Base-by-base conservation (phyloP, 2,113 vertebrate genomes). In the Spheniscus mendiculus region DNA sequence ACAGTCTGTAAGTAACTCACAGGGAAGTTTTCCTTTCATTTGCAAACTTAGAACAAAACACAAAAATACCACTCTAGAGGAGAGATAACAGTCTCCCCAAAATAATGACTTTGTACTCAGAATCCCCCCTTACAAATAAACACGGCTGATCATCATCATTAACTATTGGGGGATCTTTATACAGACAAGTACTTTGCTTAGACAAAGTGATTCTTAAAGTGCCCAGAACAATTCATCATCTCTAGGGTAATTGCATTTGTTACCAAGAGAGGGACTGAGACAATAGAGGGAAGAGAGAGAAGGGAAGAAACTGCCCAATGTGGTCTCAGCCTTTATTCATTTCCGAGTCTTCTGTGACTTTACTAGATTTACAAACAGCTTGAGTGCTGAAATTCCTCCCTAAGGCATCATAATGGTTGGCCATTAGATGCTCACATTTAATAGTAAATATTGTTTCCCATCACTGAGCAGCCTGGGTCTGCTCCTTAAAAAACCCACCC, bases 221-320 rank as follows among this genome's bases (percentile, higher is more conserved):
- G 19, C 6, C 59, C 32, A 12, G 66, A 66, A 34, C 12, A 72
- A 16, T 12, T 5, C 0, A 0, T 8, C 21, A 66, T 4, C 34
- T 74, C 49, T 10, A 36, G 8, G 4, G 12, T 34, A 58, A 56
- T 4, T 58, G 11, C 6, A 40, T 66, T 81, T 66, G 10, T 56
- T 79, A 42, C 32, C 6, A 12, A 17, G 58, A 61, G 44, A 83
- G 19, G 21, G 25, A 70, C 34, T 11, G 23, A 77, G 63, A 36
- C 22, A 79, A 20, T 1, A 29, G 11, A n/a, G 1, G 23, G 12
- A 74, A 30, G 32, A 70, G 20, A 53, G 19, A 30, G 7, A 7
- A 59, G 2, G 27, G 11, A 65, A 83, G 20, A 81, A 94, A 65
- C 3, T 4, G 22, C 4, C 11, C 26, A 42, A 4, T 16, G 4